Base-by-base conservation (phyloP, 2,797 vertebrate genomes). In the Denticeps clupeoides region DNA sequence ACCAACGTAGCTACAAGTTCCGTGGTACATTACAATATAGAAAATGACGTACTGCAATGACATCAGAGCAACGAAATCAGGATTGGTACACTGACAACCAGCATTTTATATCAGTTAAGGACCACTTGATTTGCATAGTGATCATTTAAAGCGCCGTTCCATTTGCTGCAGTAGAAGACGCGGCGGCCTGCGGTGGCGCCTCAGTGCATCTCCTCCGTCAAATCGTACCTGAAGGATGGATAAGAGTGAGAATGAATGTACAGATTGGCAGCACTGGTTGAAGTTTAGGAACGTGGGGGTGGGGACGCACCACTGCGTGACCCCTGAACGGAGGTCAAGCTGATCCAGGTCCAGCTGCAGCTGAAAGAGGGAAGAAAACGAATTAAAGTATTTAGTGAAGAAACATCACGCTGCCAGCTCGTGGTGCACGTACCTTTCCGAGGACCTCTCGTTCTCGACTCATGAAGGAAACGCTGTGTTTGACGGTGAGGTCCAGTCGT, bases 391-490 rank as follows among this genome's bases (percentile, higher is more conserved):
- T 10, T 27, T 11, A 35, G 7, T 32, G 12, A 32, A 32, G 31
- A 31, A 8, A 35, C 13, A 35, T 35, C 5, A 8, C 13, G 16
- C 5, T 8, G 5, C 35, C 35, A 35, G 1, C 15, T 8, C 8
- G 3, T 6, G 2, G 6, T 38, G 21, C 18, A 16, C 35, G 38
- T 18, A 93, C 92, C 87, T 90, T 95, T 42, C 90, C 90, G 24
- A 95, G 79, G 11, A 84, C 72, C 67, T 96, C 91, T 55, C 74
- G 85, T 54, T 93, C 90, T 57, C 91, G 78, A 29, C 89, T 88
- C 83, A 94, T 87, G 69, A 97, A 95, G 56, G 89, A 90, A 37
- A 84, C 74, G 0, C 66, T 85, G 67, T 91, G 88, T 71, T 95
- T 97, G 51, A 95, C 87, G 0, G 84, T 86, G 44, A 89, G 69